phyloP scores from a whole-genome alignment of 64 coral and sea anemone genomes.

The Dendronephthya gigantea region DNA sequence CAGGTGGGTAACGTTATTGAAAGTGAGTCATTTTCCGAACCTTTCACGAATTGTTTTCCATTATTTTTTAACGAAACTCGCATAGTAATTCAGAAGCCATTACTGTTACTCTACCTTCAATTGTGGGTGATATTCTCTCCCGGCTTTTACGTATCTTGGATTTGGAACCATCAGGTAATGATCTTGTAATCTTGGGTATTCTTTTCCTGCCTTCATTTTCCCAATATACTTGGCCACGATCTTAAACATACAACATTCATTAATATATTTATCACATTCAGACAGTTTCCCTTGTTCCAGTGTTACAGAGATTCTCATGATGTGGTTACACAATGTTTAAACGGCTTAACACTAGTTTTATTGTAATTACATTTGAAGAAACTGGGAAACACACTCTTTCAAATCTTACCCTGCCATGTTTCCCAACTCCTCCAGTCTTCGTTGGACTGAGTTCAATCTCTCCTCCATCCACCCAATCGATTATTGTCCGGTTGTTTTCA shows the following conservation, averaged over 20 bases:
- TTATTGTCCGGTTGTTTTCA: constrained; percentile 48
- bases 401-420: constrained; percentile 60
- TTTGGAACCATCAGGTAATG: constrained; percentile 66
- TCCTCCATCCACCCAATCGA: constrained; percentile 84
- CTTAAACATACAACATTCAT: constrained; percentile 12
- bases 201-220: constrained; percentile 69
- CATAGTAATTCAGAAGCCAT: too few relatives aligned
- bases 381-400: too few relatives aligned
- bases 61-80: too few relatives aligned
- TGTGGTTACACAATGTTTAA: too few relatives aligned
- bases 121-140: constrained; percentile 61
- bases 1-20: too few relatives aligned
- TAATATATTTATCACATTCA: not conserved
- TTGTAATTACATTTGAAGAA: too few relatives aligned
- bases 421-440: constrained; percentile 49
- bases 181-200: constrained; percentile 51
- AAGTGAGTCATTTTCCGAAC: too few relatives aligned
- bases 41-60: not conserved
- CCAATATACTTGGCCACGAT: constrained; percentile 77
- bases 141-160: constrained; percentile 25
- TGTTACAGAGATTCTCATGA: too few relatives aligned
- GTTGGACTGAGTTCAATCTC: constrained; percentile 81
- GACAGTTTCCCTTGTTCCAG: not conserved
- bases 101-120: too few relatives aligned
- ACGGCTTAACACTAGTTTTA: too few relatives aligned